phyloP scores from a whole-genome alignment of 2,888 invertebrate genomes.

The Trachelus stipa region DNA sequence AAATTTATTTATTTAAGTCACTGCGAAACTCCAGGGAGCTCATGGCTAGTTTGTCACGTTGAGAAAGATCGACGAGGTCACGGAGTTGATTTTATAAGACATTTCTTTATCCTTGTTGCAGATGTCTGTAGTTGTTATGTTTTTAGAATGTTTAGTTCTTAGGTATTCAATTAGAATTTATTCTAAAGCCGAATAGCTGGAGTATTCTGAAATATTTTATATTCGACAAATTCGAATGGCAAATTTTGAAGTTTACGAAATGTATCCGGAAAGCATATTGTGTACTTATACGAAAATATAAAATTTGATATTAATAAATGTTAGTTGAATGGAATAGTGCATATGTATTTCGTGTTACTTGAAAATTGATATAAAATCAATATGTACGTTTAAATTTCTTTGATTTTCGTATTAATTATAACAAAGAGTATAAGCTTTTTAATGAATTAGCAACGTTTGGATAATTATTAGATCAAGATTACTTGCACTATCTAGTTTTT shows the following conservation, averaged over 20 bases:
- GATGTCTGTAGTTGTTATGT: not conserved
- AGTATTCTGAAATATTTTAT: too few species aligned
- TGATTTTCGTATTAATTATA: not conserved
- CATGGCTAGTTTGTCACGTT: slow-evolving; percentile 11
- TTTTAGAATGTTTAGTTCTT: not conserved
- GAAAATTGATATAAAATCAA: too few species aligned
- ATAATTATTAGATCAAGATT: not conserved
- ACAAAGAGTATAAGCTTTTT: not conserved
- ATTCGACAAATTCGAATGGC: too few species aligned
- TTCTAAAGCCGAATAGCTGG: too few species aligned
- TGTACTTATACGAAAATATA: too few species aligned
- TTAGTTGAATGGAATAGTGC: too few species aligned
- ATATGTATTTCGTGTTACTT: too few species aligned
- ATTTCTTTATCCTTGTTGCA: not conserved
- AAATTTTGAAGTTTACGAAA: too few species aligned
- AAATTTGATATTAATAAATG: too few species aligned
- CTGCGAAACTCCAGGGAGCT: not conserved
- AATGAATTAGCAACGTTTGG: not conserved
- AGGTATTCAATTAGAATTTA: not conserved
- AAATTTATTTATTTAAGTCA: slow-evolving; percentile 18
- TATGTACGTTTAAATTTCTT: too few species aligned
- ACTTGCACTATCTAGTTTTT: not conserved
- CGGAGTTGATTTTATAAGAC: not conserved
- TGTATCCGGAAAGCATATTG: too few species aligned
- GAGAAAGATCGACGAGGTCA: not conserved